These are phyloP conservation scores for Xiphorhynchus elegans DNA, from an alignment of 2,113 vertebrate genomes.

Conservation along the genomic window DNA sequence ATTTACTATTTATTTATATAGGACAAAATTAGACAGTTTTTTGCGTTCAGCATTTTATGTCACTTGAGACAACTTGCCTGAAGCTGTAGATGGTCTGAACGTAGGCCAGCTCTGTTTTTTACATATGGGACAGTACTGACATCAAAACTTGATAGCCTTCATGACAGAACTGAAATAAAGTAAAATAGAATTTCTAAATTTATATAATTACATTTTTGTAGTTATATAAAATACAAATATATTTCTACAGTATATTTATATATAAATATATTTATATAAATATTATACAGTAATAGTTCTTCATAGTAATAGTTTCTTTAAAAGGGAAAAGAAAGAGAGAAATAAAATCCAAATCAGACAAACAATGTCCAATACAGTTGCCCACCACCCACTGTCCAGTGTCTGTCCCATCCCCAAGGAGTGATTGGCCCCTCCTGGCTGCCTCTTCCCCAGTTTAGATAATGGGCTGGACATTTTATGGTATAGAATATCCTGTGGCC, in stretches of 20 bases:
- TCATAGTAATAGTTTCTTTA: too few relatives aligned
- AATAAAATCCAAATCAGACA: not conserved
- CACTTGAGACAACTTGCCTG: not conserved
- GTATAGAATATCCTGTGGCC: not conserved
- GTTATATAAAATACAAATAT: too few relatives aligned
- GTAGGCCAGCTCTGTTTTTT: not conserved
- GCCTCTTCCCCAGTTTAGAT: not conserved
- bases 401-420: not conserved
- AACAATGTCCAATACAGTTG: not conserved
- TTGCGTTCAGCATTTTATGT: not conserved
- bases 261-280: too few relatives aligned
- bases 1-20: not conserved
- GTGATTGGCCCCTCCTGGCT: not conserved
- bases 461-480: accelerated
- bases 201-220: too few relatives aligned
- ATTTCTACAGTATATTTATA: too few relatives aligned
- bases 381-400: not conserved
- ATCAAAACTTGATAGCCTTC: not conserved
- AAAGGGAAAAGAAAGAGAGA: not conserved
- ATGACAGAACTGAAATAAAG: not conserved
- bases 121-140: not conserved
- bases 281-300: too few relatives aligned
- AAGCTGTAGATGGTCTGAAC: not conserved
- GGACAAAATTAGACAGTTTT: not conserved
- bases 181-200: not conserved